Percentiles rank a stretch among this genome's conserved stretches.
phyloP scores from a whole-genome alignment of 2,888 invertebrate species.

The Lepidocyrtinus sp. region DNA sequence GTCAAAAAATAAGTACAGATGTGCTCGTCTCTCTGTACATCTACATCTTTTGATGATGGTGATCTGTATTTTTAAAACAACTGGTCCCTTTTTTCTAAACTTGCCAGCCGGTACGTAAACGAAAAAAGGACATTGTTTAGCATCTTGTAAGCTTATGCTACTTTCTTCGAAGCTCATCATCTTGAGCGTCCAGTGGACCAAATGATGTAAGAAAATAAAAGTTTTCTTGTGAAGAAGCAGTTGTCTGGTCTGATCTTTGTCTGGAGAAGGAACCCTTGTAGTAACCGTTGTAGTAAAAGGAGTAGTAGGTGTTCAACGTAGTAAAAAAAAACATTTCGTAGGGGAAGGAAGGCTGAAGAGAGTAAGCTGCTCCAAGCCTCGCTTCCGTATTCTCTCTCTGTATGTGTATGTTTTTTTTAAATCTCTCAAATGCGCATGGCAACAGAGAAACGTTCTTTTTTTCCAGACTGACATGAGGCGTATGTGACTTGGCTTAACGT shows the following conservation, averaged over 20 bases:
- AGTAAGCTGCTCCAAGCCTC: background rate
- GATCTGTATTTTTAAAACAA: slow-evolving; percentile 26
- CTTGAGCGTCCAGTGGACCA: slow-evolving; percentile 29
- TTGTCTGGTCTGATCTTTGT: slow-evolving; percentile 46
- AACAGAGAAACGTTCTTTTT: no score
- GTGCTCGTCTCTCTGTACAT: background rate
- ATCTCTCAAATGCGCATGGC: no score
- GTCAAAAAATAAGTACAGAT: background rate
- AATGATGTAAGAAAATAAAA: slow-evolving; percentile 24
- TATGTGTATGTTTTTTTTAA: no score
- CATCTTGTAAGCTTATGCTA: background rate
- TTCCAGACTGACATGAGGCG: no score
- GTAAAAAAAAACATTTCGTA: slow-evolving; percentile 25
- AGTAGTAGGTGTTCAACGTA: slow-evolving; percentile 7
- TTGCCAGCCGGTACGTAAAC: slow-evolving; percentile 40
- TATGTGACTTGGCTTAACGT: no score
- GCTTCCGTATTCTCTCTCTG: background rate
- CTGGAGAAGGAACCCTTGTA: slow-evolving; percentile 15
- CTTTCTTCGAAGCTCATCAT: slow-evolving; percentile 8
- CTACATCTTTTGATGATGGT: slow-evolving; percentile 10
- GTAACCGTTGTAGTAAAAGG: slow-evolving; percentile 31
- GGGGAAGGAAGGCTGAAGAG: slow-evolving; percentile 5
- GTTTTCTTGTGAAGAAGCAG: slow-evolving; percentile 6
- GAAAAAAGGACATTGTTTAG: background rate
- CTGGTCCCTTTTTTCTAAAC: slow-evolving; percentile 27